Conservation (phyloP, 2,888 invertebrate genomes). For the Meteorus cinctellus region DNA sequence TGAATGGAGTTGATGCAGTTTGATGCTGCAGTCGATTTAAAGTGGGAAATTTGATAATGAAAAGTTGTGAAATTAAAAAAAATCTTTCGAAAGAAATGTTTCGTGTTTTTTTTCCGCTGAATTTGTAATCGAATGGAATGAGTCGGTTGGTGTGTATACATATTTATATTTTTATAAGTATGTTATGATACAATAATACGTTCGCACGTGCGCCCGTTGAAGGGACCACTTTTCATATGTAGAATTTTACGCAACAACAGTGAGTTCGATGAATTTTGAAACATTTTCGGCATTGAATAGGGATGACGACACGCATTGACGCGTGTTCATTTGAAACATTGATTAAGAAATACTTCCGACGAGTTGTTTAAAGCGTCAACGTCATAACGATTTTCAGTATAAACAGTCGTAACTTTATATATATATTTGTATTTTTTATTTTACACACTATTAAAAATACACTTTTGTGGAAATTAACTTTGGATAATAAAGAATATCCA, state of each 20-base stretch:
- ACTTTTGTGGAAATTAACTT: not conserved
- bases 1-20: too few relatives aligned
- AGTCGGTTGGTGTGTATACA: not conserved
- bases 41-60: too few relatives aligned
- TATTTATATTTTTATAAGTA: slow-evolving; percentile 18
- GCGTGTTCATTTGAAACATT: slow-evolving; percentile 27
- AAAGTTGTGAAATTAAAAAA: too few relatives aligned
- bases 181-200: slow-evolving; percentile 20
- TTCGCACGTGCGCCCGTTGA: slow-evolving; percentile 9
- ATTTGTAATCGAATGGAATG: slow-evolving; percentile 15
- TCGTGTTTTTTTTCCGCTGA: slow-evolving; percentile 20
- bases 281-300: slow-evolving; percentile 61
- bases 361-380: slow-evolving; percentile 36
- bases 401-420: too few relatives aligned
- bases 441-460: not conserved
- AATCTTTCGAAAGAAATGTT: too few relatives aligned
- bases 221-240: slow-evolving; percentile 13
- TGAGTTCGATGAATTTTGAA: slow-evolving; percentile 58
- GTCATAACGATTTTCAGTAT: not conserved
- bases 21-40: too few relatives aligned
- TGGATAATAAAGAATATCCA: not conserved
- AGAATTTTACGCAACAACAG: slow-evolving; percentile 16
- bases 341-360: slow-evolving; percentile 30
- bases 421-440: too few relatives aligned
- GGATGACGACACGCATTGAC: slow-evolving; percentile 53